Evolutionary conservation across 2,888 invertebrate genomes (phyloP).

Genomic region (Melipona bicolor): DNA sequence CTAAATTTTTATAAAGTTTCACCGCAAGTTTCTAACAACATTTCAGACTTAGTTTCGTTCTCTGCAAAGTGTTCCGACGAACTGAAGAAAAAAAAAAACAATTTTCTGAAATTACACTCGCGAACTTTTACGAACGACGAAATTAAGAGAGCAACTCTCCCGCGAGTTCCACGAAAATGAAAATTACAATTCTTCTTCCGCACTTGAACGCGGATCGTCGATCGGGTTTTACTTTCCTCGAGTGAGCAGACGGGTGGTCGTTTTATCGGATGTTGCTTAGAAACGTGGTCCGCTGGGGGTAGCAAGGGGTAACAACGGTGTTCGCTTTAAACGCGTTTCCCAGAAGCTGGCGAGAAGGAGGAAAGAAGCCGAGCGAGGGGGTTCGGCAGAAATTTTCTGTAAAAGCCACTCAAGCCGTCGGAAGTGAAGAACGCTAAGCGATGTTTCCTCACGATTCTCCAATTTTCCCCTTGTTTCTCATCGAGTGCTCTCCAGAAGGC

Average conservation of each 20-base stretch:
- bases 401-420: slow-evolving; percentile 33
- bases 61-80: too few relatives aligned
- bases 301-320: not conserved
- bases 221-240: not conserved
- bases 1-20: too few relatives aligned
- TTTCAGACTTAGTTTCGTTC: too few relatives aligned
- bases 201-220: too few relatives aligned
- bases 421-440: slow-evolving; percentile 42
- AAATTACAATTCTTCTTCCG: too few relatives aligned
- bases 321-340: slow-evolving; percentile 17
- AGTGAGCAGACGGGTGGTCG: not conserved
- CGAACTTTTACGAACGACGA: too few relatives aligned
- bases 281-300: slow-evolving; percentile 14
- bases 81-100: too few relatives aligned
- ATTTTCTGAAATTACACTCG: too few relatives aligned
- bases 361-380: slow-evolving; percentile 2
- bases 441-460: slow-evolving; percentile 43
- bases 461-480: slow-evolving; percentile 38
- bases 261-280: slow-evolving; percentile 30
- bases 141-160: too few relatives aligned
- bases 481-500: slow-evolving; percentile 33
- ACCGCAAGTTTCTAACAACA: too few relatives aligned
- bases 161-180: too few relatives aligned
- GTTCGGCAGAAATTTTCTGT: slow-evolving; percentile 35
- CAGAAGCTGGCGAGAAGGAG: slow-evolving; percentile 5